Conservation (phyloP, 2,888 invertebrate species). For the Nasonovia ribisnigri region DNA sequence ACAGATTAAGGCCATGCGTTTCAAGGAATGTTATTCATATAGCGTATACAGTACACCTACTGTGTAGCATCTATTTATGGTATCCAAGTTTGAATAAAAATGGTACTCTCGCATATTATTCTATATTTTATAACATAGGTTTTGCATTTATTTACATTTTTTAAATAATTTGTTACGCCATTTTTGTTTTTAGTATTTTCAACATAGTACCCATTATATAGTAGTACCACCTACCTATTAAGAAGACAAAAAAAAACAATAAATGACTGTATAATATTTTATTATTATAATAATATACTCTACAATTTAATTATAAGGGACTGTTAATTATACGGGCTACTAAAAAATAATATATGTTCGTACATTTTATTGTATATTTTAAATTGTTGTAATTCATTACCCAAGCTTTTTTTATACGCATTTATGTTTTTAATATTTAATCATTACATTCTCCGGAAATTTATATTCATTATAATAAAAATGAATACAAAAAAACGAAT, state of each 20-base stretch:
- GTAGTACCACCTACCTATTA: background rate
- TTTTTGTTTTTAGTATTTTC: background rate
- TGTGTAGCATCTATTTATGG: background rate
- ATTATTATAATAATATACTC: constrained; percentile 11
- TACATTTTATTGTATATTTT: background rate
- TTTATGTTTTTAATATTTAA: background rate
- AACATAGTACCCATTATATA: background rate
- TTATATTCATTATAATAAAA: background rate
- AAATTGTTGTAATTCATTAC: background rate
- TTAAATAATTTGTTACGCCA: constrained; percentile 6
- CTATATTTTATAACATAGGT: background rate
- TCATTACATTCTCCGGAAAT: background rate
- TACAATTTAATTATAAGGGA: constrained; percentile 11
- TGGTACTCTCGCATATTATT: background rate
- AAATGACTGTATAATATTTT: background rate
- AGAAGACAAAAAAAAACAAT: background rate
- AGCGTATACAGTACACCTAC: background rate
- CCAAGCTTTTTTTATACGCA: background rate
- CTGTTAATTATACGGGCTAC: background rate
- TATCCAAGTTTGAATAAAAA: background rate
- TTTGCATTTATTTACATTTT: background rate
- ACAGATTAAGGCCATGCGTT: background rate
- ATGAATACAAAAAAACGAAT: background rate
- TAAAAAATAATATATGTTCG: background rate
- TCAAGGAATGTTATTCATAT: background rate